Evolutionary conservation across 2,888 invertebrate species (phyloP), one percentile per base, ranked within the genome.

Genomic region (Allacma fusca): DNA sequence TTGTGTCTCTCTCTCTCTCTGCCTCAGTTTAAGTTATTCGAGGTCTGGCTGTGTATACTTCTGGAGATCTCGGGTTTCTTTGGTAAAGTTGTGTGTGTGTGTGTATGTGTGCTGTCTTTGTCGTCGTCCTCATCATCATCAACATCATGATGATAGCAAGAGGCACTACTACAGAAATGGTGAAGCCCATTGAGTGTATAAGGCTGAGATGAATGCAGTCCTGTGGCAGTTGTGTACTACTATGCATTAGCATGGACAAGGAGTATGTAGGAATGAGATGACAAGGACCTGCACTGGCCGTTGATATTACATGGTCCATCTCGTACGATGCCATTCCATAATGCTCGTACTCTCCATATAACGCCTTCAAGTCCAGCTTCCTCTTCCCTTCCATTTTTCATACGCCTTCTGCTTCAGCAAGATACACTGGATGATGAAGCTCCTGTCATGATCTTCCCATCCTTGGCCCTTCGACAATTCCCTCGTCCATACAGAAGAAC

Each of bases 351-450:
- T 81, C 79, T 78, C 65, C 78, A 76, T 64, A 43, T 44, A 70
- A 81, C 79, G 81, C 79, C 82, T 78, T 79, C 75, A 79, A 81
- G 82, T 82, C 82, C 82, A 80, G 81, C 79, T 82, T 80, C 80
- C 81, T 80, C 77, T 81, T 79, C 81, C 80, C 69, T 79, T 80
- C 80, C 81, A 82, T 82, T 82, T 82, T 82, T 82, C 82, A 81
- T 80, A 78, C 78, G 77, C 79, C 79, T 81, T 79, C 80, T 81
- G 81, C 77, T 79, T 43, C 74, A 76, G 71, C 65, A 79, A 81
- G 82, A 82, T 82, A 82, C 80, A 79, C 77, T 75, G 74, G 79
- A 82, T 82, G 82, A 82, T 82, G 82, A 81, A 82, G 81, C 79
- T 82, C 78, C 81, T 82, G 82, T 82, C 82, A 82, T 80, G 78